phyloP scores from a whole-genome alignment of 2,113 vertebrate species.

The Rhea pennata region DNA sequence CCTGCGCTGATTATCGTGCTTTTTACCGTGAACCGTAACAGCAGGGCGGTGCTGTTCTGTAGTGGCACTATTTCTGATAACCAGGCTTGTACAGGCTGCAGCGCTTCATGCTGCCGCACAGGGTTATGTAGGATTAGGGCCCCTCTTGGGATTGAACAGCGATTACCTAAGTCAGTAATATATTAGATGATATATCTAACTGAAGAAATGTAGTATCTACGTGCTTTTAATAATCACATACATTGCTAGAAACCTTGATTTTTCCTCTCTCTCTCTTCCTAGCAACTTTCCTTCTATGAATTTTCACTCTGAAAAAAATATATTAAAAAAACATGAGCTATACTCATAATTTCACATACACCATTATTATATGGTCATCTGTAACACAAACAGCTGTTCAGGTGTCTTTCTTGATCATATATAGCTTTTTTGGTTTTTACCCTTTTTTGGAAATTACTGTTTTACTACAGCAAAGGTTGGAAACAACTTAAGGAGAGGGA shows the following conservation, averaged over 20 bases:
- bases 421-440: not conserved
- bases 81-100: not conserved
- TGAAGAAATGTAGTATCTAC: not conserved
- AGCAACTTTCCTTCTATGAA: not conserved
- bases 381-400: not conserved
- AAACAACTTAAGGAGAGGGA: not conserved
- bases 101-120: not conserved
- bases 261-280: not conserved
- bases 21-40: not conserved
- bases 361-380: fast-evolving
- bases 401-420: not conserved
- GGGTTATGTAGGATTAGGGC: not conserved
- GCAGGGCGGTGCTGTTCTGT: not conserved
- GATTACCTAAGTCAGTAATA: not conserved
- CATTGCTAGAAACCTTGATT: not conserved
- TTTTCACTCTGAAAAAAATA: not conserved
- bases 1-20: not conserved
- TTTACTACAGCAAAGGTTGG: not conserved
- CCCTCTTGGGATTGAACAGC: not conserved
- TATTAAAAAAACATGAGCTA: not conserved
- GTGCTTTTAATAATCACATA: not conserved
- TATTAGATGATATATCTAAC: not conserved
- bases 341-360: not conserved
- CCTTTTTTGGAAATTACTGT: not conserved
- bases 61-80: not conserved